Conservation (phyloP, 2,888 invertebrate species). For the Blastobasis adustella region DNA sequence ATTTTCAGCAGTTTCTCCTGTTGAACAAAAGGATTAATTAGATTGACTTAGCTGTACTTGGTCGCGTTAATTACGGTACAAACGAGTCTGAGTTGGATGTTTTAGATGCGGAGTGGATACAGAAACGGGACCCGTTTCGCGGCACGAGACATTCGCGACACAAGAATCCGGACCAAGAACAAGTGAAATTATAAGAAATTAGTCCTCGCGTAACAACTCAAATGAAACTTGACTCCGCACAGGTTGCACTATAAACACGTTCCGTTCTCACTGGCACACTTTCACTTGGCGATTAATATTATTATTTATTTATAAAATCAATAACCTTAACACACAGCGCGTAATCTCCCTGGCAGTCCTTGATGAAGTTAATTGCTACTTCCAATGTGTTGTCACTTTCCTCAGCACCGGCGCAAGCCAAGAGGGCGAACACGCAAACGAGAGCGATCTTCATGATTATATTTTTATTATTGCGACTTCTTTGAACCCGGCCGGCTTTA, state of each 20-base stretch:
- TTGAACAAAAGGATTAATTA: conserved; percentile 16
- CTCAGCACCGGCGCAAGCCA: conserved; percentile 55
- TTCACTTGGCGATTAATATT: conserved; percentile 48
- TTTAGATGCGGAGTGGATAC: conserved; percentile 1
- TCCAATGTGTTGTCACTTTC: conserved; percentile 74
- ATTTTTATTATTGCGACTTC: conserved; percentile 18
- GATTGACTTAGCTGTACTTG: too few relatives aligned
- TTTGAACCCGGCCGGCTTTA: conserved; percentile 27
- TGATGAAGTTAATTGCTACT: conserved; percentile 79
- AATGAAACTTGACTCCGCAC: conserved; percentile 23
- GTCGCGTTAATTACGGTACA: too few relatives aligned
- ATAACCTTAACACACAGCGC: conserved; percentile 83
- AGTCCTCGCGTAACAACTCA: conserved; percentile 13
- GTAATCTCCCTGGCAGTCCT: conserved; percentile 82
- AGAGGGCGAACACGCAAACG: conserved; percentile 48
- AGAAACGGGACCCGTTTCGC: too few relatives aligned
- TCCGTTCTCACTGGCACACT: conserved; percentile 43
- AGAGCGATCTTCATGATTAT: conserved; percentile 49
- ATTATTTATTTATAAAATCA: conserved; percentile 25
- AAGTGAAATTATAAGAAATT: conserved; percentile 24
- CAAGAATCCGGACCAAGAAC: not conserved
- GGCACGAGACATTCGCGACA: too few relatives aligned
- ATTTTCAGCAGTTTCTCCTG: conserved; percentile 83
- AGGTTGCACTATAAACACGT: conserved; percentile 27
- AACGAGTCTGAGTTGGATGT: not conserved